A percentile compares a stretch with the other conserved stretches of the same genome.
These are phyloP conservation scores for Triops cancriformis DNA, from an alignment of 1,140 invertebrate genomes.

Conservation along the genomic window DNA sequence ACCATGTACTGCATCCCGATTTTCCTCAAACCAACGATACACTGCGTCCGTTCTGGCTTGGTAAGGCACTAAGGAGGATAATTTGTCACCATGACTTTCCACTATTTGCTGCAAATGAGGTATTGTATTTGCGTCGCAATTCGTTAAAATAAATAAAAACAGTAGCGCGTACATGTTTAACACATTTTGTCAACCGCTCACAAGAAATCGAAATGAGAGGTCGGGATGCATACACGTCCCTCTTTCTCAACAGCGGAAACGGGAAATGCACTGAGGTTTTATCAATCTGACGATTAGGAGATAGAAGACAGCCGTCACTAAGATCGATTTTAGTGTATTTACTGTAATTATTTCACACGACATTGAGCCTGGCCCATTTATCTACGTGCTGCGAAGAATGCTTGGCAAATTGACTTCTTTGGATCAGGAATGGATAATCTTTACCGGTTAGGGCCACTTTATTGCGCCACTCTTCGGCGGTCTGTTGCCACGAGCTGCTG, in stretches of 20 bases:
- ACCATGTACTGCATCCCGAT: not conserved
- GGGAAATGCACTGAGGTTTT: not conserved
- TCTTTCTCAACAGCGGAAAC: not conserved
- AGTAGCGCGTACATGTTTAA: slow-evolving; percentile 2
- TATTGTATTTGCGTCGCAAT: not conserved
- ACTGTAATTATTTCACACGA: not conserved
- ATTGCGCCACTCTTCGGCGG: slow-evolving; percentile 9
- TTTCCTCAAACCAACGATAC: not conserved
- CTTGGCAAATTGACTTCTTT: slow-evolving; percentile 25
- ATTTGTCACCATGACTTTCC: not conserved
- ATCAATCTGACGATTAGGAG: not conserved
- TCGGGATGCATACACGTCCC: not conserved
- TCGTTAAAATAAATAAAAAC: not conserved
- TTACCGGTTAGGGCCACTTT: slow-evolving; percentile 23
- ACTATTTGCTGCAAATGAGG: not conserved
- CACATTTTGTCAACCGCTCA: not conserved
- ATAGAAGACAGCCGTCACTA: not conserved
- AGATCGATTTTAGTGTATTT: too few relatives aligned
- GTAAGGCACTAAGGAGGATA: not conserved
- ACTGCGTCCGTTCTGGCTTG: not conserved
- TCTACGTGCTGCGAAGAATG: slow-evolving; percentile 19
- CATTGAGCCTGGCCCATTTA: not conserved
- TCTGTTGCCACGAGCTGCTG: not conserved
- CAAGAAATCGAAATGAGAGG: not conserved
- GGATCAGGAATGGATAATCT: slow-evolving; percentile 23